Conservation (phyloP, 2,888 invertebrate species). For the Petrophora chlorosata region DNA sequence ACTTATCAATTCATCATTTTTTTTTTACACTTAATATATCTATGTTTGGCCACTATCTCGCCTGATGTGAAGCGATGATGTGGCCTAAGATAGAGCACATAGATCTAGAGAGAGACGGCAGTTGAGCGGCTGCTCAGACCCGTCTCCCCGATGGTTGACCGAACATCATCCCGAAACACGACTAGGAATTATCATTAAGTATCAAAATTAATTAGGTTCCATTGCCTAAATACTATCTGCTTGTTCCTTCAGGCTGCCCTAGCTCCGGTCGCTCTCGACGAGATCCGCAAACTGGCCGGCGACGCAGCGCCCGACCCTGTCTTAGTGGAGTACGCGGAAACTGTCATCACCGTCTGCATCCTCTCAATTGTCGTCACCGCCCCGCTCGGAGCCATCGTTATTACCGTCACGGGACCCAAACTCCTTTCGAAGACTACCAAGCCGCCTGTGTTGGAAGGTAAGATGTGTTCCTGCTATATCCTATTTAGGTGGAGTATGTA, state of each 20-base stretch:
- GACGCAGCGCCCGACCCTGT: conserved; percentile 60
- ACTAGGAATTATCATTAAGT: no score
- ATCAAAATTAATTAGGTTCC: no score
- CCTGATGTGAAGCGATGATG: no score
- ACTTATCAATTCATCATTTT: no score
- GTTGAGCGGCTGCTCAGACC: no score
- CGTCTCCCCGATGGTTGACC: no score
- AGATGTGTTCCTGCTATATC: conserved; percentile 8
- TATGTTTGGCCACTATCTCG: no score
- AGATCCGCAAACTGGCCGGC: conserved; percentile 75
- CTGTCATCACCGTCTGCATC: conserved; percentile 90
- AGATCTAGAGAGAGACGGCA: no score
- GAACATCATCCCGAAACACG: no score
- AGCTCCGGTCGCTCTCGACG: conserved; percentile 89
- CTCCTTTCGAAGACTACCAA: conserved; percentile 90
- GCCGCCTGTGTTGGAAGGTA: conserved; percentile 86
- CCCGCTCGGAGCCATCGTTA: conserved; percentile 92
- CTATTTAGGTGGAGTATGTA: no score
- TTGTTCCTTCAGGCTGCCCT: conserved; percentile 86
- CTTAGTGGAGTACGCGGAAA: conserved; percentile 86
- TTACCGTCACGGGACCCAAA: conserved; percentile 90
- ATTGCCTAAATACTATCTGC: background rate
- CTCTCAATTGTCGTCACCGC: conserved; percentile 93
- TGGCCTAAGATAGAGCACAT: no score
- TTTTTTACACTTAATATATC: no score